phyloP scores from a whole-genome alignment of 1,140 invertebrate genomes.

The Penaeus vannamei region DNA sequence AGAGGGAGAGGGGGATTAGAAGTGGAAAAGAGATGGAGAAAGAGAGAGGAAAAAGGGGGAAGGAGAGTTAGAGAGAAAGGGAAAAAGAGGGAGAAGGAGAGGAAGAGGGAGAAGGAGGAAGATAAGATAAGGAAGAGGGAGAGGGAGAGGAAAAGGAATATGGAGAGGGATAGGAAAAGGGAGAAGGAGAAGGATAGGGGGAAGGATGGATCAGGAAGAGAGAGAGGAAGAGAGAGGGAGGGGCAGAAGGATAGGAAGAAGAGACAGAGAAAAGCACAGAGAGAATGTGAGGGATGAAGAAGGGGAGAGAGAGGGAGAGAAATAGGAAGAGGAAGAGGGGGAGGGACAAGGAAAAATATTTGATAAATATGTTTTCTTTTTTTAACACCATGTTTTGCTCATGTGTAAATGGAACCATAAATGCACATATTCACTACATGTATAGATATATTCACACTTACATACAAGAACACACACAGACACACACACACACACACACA shows the following conservation, averaged over 20 bases:
- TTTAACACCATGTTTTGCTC: too few relatives aligned
- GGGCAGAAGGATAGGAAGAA: neutral
- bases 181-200: neutral
- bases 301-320: neutral
- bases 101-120: neutral
- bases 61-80: too few relatives aligned
- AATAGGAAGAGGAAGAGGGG: neutral
- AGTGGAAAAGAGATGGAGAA: neutral
- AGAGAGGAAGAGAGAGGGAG: neutral
- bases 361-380: too few relatives aligned
- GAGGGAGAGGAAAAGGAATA: neutral
- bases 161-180: neutral
- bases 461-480: neutral
- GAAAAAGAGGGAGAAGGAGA: too few relatives aligned
- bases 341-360: neutral
- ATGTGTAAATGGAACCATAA: too few relatives aligned
- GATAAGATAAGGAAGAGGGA: neutral
- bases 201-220: neutral
- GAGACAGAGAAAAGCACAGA: neutral
- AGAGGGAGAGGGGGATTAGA: neutral
- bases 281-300: neutral
- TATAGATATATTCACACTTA: too few relatives aligned
- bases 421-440: too few relatives aligned
- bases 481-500: constrained; percentile 31
- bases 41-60: too few relatives aligned